These are phyloP conservation scores for Eupristina koningsbergeri DNA, from an alignment of 1,140 invertebrate genomes.

Conservation along the genomic window DNA sequence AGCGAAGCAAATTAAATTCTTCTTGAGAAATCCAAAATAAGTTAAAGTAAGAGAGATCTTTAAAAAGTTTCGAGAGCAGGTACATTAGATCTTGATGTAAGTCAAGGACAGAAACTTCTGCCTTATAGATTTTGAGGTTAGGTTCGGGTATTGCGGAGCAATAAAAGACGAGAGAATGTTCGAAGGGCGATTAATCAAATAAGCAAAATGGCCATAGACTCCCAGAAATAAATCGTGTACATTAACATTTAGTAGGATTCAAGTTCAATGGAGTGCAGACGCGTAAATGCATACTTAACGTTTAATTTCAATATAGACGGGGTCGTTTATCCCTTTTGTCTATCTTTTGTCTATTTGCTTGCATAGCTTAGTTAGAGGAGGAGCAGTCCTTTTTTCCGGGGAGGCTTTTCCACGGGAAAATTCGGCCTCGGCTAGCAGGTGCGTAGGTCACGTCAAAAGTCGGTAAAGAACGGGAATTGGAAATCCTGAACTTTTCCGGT, in stretches of 20 bases:
- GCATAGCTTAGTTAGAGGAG: background rate
- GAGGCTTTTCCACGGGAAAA: background rate
- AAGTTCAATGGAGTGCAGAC: background rate
- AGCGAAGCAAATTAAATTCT: background rate
- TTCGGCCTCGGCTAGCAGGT: slow-evolving; percentile 5
- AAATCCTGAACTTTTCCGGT: background rate
- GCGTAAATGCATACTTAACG: background rate
- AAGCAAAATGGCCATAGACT: background rate
- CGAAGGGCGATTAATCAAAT: background rate
- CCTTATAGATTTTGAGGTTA: background rate
- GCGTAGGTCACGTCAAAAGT: background rate
- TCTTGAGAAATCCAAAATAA: background rate
- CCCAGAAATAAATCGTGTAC: background rate
- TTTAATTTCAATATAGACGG: slow-evolving; percentile 2
- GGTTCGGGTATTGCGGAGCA: background rate
- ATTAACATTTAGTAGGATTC: background rate
- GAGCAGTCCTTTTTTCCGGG: background rate
- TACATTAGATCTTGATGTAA: background rate
- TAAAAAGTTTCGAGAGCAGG: background rate
- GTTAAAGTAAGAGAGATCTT: background rate
- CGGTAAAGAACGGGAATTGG: background rate
- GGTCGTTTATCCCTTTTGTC: background rate
- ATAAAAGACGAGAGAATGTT: background rate
- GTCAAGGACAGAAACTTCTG: background rate
- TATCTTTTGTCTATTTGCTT: background rate